Conservation (phyloP, 2,113 vertebrate species). For the Sinocyclocheilus grahami region DNA sequence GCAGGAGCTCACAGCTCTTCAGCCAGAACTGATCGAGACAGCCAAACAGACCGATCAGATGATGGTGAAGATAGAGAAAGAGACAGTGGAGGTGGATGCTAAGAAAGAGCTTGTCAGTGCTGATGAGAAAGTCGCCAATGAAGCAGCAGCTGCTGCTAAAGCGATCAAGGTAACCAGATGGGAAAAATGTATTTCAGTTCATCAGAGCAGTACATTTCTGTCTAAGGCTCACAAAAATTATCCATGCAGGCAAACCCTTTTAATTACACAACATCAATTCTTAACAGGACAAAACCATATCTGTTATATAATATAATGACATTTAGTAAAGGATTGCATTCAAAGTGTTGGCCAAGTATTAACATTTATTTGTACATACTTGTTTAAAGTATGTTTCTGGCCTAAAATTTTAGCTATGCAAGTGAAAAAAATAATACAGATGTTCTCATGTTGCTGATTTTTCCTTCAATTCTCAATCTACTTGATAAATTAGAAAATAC, state of each 20-base stretch:
- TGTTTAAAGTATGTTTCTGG: too few species aligned
- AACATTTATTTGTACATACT: not conserved
- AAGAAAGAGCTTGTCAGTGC: slow-evolving; percentile 87
- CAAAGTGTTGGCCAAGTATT: too few species aligned
- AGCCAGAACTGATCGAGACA: slow-evolving; percentile 86
- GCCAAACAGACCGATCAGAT: slow-evolving; percentile 87
- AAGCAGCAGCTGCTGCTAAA: slow-evolving; percentile 83
- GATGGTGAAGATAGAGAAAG: slow-evolving; percentile 88
- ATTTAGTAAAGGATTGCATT: too few species aligned
- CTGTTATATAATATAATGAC: too few species aligned
- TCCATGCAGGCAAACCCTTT: not conserved
- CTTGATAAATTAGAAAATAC: too few species aligned
- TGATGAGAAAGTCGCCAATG: slow-evolving; percentile 88
- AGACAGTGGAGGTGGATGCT: slow-evolving; percentile 87
- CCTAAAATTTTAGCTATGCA: too few species aligned
- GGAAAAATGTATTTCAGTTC: not conserved
- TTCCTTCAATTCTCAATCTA: too few species aligned
- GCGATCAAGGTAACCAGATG: slow-evolving; percentile 82
- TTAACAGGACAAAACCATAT: too few species aligned
- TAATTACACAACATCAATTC: not conserved
- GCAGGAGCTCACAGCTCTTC: slow-evolving; percentile 85
- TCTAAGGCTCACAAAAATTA: not conserved
- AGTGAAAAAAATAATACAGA: too few species aligned
- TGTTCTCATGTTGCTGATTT: too few species aligned
- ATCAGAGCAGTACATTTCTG: not conserved